These are phyloP conservation scores for Hoplodrina ambigua DNA, from an alignment of 2,888 invertebrate species.

Conservation along the genomic window DNA sequence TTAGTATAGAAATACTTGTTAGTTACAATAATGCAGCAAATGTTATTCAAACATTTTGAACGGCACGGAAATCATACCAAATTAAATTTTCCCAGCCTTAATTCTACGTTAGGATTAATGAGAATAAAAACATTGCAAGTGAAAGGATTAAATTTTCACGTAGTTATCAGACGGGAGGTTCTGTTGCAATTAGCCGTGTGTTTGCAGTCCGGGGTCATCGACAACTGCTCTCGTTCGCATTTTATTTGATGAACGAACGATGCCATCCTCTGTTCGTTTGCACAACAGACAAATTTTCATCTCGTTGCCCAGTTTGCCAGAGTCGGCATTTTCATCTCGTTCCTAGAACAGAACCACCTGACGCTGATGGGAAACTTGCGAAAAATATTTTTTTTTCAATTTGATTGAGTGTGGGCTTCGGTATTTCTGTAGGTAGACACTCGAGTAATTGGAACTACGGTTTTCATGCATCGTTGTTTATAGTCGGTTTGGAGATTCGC, in stretches of 20 bases:
- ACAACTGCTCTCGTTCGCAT: conserved; percentile 52
- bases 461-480: not conserved
- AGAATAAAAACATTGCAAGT: conserved; percentile 42
- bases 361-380: conserved; percentile 61
- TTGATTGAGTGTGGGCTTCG: conserved; percentile 13
- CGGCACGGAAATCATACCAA: conserved; percentile 3
- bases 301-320: conserved; percentile 42
- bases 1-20: not conserved
- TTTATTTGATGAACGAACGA: conserved; percentile 70
- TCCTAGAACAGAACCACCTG: conserved; percentile 61
- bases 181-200: conserved; percentile 70
- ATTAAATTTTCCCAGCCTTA: conserved; percentile 27
- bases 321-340: conserved; percentile 51
- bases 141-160: conserved; percentile 55
- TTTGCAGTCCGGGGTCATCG: conserved; percentile 63
- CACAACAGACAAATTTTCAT: conserved; percentile 68
- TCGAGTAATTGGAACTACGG: conserved; percentile 20
- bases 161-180: conserved; percentile 57
- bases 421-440: not conserved
- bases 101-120: conserved; percentile 39
- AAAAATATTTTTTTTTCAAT: conserved; percentile 39
- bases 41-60: not conserved
- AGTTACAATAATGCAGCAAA: not conserved
- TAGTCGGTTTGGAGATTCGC: not conserved
- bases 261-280: conserved; percentile 66